Percentiles rank a stretch among this genome's conserved stretches.
Conservation (phyloP, 2,888 invertebrate species). For the Tetropium fuscum region DNA sequence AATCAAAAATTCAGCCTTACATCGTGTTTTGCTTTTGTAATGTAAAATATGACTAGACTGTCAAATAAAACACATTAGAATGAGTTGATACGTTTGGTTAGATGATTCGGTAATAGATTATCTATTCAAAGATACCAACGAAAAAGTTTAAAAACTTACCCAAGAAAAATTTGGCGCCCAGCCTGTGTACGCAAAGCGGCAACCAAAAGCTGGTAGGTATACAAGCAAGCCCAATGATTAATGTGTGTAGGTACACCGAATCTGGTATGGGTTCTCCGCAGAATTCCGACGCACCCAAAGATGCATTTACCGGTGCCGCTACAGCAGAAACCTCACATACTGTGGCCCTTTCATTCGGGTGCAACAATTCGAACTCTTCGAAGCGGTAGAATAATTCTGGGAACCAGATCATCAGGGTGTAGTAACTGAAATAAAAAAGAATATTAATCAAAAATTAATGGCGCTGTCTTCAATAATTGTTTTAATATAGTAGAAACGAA, state of each 20-base stretch:
- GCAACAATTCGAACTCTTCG: slow-evolving; percentile 76
- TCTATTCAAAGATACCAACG: too few relatives aligned
- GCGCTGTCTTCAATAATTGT: too few relatives aligned
- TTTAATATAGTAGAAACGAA: too few relatives aligned
- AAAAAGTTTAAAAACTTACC: slow-evolving; percentile 69
- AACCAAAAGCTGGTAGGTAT: slow-evolving; percentile 85
- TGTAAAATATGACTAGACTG: too few relatives aligned
- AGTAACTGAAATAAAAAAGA: slow-evolving; percentile 83
- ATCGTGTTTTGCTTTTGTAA: too few relatives aligned
- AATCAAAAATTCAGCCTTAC: too few relatives aligned
- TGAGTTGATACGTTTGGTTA: too few relatives aligned
- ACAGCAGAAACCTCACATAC: slow-evolving; percentile 83
- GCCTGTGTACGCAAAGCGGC: slow-evolving; percentile 81
- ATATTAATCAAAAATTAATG: too few relatives aligned
- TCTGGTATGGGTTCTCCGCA: slow-evolving; percentile 75
- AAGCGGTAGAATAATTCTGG: slow-evolving; percentile 89
- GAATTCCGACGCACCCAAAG: slow-evolving; percentile 65
- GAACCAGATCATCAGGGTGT: slow-evolving; percentile 93
- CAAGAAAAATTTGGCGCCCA: slow-evolving; percentile 85
- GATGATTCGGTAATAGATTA: too few relatives aligned
- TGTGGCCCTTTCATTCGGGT: slow-evolving; percentile 77
- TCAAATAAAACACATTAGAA: too few relatives aligned
- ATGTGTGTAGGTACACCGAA: slow-evolving; percentile 80
- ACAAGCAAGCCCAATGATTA: slow-evolving; percentile 84
- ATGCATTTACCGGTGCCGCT: slow-evolving; percentile 62